phyloP scores from a whole-genome alignment of 2,797 vertebrate genomes.

The Rhincodon typus region DNA sequence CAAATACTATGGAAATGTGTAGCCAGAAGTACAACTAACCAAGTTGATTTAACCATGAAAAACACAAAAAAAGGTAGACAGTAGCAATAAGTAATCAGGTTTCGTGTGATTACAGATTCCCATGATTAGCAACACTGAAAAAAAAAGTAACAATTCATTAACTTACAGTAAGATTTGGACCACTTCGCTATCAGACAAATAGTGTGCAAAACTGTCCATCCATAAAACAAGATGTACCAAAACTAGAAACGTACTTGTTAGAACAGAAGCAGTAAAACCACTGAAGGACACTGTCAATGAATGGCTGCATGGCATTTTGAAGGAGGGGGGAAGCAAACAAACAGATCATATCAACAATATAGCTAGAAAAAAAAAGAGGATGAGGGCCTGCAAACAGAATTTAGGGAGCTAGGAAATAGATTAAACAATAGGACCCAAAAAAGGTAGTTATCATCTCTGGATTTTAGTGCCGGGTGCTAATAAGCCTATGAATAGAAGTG shows the following conservation, averaged over 20 bases:
- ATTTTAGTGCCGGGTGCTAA: too few relatives aligned
- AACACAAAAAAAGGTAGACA: not conserved
- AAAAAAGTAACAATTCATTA: not conserved
- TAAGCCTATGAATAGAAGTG: too few relatives aligned
- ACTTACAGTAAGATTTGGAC: not conserved
- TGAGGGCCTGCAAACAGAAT: too few relatives aligned
- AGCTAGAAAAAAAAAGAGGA: too few relatives aligned
- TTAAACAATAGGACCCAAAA: too few relatives aligned
- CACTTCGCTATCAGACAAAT: not conserved
- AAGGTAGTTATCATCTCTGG: too few relatives aligned
- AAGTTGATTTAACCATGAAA: not conserved
- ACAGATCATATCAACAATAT: too few relatives aligned
- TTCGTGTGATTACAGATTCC: not conserved
- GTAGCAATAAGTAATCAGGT: not conserved
- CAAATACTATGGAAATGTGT: too few relatives aligned
- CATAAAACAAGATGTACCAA: not conserved
- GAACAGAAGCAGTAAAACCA: not conserved
- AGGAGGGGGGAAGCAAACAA: too few relatives aligned
- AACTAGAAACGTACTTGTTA: not conserved
- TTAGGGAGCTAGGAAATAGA: too few relatives aligned
- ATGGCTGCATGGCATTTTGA: too few relatives aligned
- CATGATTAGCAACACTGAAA: not conserved
- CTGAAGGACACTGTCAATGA: not conserved
- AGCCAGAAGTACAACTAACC: not conserved
- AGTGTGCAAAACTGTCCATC: not conserved